Percentiles rank a stretch among this genome's conserved stretches.
Conservation (phyloP, 2,797 vertebrate genomes). For the Urosaurus nigricauda region DNA sequence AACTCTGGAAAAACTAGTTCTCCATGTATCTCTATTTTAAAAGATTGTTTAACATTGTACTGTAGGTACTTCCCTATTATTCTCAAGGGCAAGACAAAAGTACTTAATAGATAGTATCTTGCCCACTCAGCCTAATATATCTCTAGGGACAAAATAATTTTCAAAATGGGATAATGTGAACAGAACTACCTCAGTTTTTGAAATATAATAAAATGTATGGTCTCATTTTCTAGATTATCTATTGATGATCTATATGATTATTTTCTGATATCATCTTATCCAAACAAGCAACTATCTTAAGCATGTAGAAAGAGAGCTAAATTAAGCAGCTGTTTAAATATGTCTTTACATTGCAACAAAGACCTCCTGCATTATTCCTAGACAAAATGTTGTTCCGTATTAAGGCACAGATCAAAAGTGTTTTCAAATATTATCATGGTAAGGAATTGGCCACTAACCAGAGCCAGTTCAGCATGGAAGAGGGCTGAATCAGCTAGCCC, state of each 20-base stretch:
- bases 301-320: slow-evolving; percentile 8
- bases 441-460: slow-evolving; percentile 85
- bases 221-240: fast-evolving
- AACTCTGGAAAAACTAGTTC: no score
- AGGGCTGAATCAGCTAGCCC: slow-evolving; percentile 86
- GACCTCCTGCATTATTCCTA: slow-evolving; percentile 37
- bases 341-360: slow-evolving; percentile 38
- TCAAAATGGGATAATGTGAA: neutral
- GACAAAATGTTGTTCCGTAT: slow-evolving; percentile 25
- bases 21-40: no score
- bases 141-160: neutral
- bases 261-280: neutral
- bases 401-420: slow-evolving; percentile 29
- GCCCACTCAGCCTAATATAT: neutral
- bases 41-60: no score
- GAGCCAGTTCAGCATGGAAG: slow-evolving; percentile 93
- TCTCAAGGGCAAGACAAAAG: no score
- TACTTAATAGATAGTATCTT: no score
- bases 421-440: slow-evolving; percentile 62
- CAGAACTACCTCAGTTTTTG: neutral
- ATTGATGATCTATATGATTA: neutral
- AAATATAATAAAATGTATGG: slow-evolving; percentile 20
- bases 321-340: slow-evolving; percentile 4
- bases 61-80: no score
- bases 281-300: slow-evolving; percentile 6